Base-by-base conservation (phyloP, 2,888 invertebrate species). In the Tetragnatha montana region DNA sequence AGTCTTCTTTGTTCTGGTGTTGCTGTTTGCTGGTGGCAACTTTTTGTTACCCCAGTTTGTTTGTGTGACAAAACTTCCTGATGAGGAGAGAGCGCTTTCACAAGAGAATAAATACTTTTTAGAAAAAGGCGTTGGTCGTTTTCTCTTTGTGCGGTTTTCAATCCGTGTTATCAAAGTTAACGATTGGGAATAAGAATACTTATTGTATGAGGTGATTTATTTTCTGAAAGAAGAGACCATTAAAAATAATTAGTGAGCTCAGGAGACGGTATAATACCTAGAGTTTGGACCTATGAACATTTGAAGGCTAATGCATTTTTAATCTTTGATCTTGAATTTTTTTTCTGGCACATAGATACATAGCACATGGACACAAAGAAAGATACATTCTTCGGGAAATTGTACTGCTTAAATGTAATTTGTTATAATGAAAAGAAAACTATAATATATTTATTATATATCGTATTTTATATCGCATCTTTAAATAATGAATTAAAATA, bases 91-190 rank as follows among this genome's bases (percentile, higher is more conserved):
- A 19, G 70, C 22, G 12, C 10, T 60, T 49, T 22, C 22, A 17
- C n/a, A 51, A 74, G 19, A 73, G 14, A 60, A 74, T 71, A n/a
- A 60, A 74, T 71, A n/a, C 22, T 47, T 79, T 80, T 14, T n/a
- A 80, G 68, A 60, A 68, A 8, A 21, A 47, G 86, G 86, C 86
- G 86, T 86, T 71, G 86, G 73, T 51, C 22, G 17, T 22, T 51
- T 21, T 3, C 8, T 50, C 76, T 19, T 10, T 12, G 60, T 60
- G 60, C 17, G 60, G 14, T 14, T 12, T 60, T 60, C 60, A 60
- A 6, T 60, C 10, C 6, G 12, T 17, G 12, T 17, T 60, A 14
- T 60, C 60, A 60, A 60, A 60, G 10, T 17, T 17, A 60, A 60
- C 60, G 10, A 60, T 60, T 7, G 6, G 60, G 60, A 10, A 60